Evolutionary conservation across 2,888 invertebrate species (phyloP).

Genomic region (Tenthredo scrophulariae): DNA sequence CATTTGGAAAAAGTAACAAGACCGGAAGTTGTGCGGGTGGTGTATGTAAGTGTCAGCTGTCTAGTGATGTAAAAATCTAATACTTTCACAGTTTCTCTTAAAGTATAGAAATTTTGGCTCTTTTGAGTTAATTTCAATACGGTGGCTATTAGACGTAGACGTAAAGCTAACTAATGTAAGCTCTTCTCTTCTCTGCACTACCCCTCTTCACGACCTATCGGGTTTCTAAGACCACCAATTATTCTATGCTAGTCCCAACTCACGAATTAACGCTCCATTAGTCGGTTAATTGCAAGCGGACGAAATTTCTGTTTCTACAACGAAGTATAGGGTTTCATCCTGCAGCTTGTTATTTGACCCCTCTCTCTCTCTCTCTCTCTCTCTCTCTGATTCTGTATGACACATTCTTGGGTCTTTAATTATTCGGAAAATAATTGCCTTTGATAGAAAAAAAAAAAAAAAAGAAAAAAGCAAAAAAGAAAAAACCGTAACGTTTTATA

Average conservation of each 20-base stretch:
- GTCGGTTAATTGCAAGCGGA: slow-evolving; percentile 45
- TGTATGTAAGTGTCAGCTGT: slow-evolving; percentile 48
- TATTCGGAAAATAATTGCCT: background rate
- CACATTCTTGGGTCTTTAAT: background rate
- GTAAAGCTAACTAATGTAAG: background rate
- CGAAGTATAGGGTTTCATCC: slow-evolving; percentile 13
- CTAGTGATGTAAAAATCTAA: slow-evolving; percentile 4
- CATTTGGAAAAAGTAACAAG: slow-evolving; percentile 12
- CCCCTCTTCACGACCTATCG: slow-evolving; percentile 16
- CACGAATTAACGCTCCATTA: slow-evolving; percentile 51
- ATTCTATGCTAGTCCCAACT: slow-evolving; percentile 21
- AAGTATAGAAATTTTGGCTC: background rate
- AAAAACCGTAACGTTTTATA: no score
- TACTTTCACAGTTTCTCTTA: background rate
- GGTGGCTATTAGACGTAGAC: background rate
- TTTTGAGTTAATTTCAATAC: background rate
- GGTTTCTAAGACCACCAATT: slow-evolving; percentile 50
- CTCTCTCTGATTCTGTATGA: background rate
- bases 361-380: background rate
- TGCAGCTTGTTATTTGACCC: background rate
- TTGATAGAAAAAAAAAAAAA: background rate
- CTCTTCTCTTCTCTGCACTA: background rate
- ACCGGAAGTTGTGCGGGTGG: slow-evolving; percentile 32
- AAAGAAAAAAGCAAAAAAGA: no score
- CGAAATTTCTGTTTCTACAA: slow-evolving; percentile 6